Conservation (phyloP, 2,888 invertebrate species). For the Caenorhabditis wallacei region DNA sequence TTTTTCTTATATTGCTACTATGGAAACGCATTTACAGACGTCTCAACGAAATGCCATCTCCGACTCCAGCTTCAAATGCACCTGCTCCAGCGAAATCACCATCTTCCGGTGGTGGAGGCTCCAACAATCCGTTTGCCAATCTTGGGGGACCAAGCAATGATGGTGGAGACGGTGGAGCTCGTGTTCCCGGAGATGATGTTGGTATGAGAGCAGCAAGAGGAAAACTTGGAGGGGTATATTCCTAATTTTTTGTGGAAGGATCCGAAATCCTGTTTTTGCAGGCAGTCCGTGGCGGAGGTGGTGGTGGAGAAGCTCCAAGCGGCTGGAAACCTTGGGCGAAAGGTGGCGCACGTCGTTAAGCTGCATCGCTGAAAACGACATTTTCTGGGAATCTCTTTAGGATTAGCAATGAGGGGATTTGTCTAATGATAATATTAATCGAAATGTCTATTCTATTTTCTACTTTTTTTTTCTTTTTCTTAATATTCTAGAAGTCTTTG, state of each 20-base stretch:
- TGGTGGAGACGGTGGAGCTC: slow-evolving; percentile 16
- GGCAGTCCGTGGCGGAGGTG: slow-evolving; percentile 71
- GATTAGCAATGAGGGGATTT: slow-evolving; percentile 34
- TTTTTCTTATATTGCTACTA: slow-evolving; percentile 2
- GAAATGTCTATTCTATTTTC: slow-evolving; percentile 37
- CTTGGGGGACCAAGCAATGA: slow-evolving; percentile 23
- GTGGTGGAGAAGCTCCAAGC: slow-evolving; percentile 68
- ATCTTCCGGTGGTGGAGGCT: slow-evolving; percentile 11
- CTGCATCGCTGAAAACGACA: slow-evolving; percentile 1
- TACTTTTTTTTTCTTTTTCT: background rate
- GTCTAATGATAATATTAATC: slow-evolving; percentile 1
- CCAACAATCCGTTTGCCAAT: slow-evolving; percentile 62
- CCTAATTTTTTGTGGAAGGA: too few species aligned
- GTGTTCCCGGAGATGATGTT: slow-evolving; percentile 48
- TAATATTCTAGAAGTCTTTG: slow-evolving; percentile 30
- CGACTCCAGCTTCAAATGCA: slow-evolving; percentile 30
- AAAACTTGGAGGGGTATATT: slow-evolving; percentile 73
- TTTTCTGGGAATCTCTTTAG: slow-evolving; percentile 13
- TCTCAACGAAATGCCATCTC: slow-evolving; percentile 54
- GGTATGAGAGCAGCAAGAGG: slow-evolving; percentile 69
- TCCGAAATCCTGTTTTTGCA: slow-evolving; percentile 30
- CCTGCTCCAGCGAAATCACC: slow-evolving; percentile 47
- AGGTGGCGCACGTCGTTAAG: slow-evolving; percentile 54
- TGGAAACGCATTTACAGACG: slow-evolving; percentile 37
- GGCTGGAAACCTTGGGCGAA: slow-evolving; percentile 76